Evolutionary conservation across 2,888 invertebrate species (phyloP).

Genomic region (Elegia similella): DNA sequence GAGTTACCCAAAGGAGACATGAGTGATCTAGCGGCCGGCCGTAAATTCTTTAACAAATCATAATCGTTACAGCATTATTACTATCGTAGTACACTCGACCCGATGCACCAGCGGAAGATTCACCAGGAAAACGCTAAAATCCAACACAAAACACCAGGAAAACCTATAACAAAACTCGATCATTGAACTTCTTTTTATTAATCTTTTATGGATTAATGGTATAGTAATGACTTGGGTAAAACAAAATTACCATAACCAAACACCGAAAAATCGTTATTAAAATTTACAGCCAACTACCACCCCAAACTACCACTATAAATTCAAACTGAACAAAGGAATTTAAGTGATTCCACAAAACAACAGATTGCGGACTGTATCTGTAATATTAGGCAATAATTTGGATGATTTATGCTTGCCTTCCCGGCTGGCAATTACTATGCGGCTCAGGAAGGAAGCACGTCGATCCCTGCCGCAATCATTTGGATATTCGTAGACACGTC

Average conservation of each 20-base stretch:
- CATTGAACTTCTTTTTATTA: no score
- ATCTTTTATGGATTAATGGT: no score
- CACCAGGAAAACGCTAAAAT: no score
- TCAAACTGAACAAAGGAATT: constrained; percentile 60
- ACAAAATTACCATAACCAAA: not conserved
- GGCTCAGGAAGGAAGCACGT: constrained; percentile 73
- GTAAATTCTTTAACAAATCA: no score
- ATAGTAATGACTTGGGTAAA: not conserved
- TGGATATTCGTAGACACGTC: constrained; percentile 64
- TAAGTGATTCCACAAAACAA: constrained; percentile 57
- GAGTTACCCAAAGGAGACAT: no score
- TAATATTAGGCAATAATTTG: constrained; percentile 78
- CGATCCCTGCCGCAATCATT: constrained; percentile 76
- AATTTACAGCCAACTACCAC: constrained; percentile 26
- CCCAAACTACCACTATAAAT: constrained; percentile 39
- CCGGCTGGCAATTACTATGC: constrained; percentile 76
- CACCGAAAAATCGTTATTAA: constrained; percentile 19
- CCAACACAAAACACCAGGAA: no score
- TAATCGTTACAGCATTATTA: no score
- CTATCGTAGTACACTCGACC: no score
- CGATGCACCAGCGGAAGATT: no score
- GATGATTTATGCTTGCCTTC: constrained; percentile 70
- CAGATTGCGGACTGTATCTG: constrained; percentile 65
- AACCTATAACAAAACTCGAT: no score
- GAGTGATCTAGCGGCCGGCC: no score